These are phyloP conservation scores for Cromileptes altivelis DNA, from an alignment of 2,113 vertebrate species.

Conservation along the genomic window DNA sequence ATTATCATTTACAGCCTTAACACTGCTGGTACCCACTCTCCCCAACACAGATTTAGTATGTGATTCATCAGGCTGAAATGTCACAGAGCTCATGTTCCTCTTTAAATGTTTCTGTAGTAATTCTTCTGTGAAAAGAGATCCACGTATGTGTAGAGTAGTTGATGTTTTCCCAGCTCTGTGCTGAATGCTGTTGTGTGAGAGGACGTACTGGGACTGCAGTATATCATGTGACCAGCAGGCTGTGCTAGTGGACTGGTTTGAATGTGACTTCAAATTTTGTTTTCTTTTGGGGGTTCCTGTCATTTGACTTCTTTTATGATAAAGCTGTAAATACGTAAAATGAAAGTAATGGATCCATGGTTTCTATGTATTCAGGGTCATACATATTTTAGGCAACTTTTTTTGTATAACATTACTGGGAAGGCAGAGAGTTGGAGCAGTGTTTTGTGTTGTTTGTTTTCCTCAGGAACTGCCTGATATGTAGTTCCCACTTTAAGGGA, in stretches of 20 bases:
- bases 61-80: slow-evolving; percentile 18
- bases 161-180: slow-evolving; percentile 20
- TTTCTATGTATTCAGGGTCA: slow-evolving; percentile 54
- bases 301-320: slow-evolving; percentile 62
- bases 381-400: slow-evolving; percentile 49
- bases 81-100: slow-evolving; percentile 35
- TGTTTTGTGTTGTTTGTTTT: slow-evolving; percentile 2
- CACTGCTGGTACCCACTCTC: slow-evolving; percentile 1
- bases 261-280: slow-evolving; percentile 64
- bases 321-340: slow-evolving; percentile 49
- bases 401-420: slow-evolving; percentile 37
- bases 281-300: slow-evolving; percentile 39
- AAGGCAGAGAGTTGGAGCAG: slow-evolving; percentile 35
- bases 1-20: slow-evolving; percentile 46
- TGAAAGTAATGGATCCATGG: slow-evolving; percentile 54
- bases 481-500: slow-evolving; percentile 59
- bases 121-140: slow-evolving; percentile 40
- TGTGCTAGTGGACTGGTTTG: slow-evolving; percentile 72
- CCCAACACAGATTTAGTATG: slow-evolving; percentile 24
- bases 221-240: slow-evolving; percentile 70
- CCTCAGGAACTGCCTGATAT: slow-evolving; percentile 61
- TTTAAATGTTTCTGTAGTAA: slow-evolving; percentile 51
- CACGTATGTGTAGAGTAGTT: slow-evolving; percentile 1
- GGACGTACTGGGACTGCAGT: slow-evolving; percentile 50
- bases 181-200: slow-evolving; percentile 35